These are phyloP conservation scores for Diplolepis rosae DNA, from an alignment of 2,888 invertebrate species.

Conservation along the genomic window DNA sequence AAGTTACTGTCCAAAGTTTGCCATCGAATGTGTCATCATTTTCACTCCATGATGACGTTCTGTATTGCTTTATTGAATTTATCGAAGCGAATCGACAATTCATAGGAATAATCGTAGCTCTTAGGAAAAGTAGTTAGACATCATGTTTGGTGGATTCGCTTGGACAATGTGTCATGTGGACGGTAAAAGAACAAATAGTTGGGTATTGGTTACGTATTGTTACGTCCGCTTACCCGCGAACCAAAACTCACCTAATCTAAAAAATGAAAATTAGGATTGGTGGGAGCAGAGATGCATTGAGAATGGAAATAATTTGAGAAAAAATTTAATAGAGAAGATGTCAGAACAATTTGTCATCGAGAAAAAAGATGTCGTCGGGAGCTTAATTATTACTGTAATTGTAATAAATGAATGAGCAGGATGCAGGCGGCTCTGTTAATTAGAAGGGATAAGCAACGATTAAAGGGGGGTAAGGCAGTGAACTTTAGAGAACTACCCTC, in stretches of 20 bases:
- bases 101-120: slow-evolving; percentile 17
- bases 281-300: slow-evolving; percentile 32
- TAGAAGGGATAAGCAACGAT: slow-evolving; percentile 91
- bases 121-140: slow-evolving; percentile 19
- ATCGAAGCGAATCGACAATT: slow-evolving; percentile 28
- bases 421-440: slow-evolving; percentile 96
- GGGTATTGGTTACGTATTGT: slow-evolving; percentile 18
- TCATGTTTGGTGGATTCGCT: slow-evolving; percentile 29
- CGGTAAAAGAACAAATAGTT: slow-evolving; percentile 6
- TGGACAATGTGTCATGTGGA: slow-evolving; percentile 28
- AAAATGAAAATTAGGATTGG: slow-evolving; percentile 34
- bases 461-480: slow-evolving; percentile 86
- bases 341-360: slow-evolving; percentile 42
- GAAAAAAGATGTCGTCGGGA: slow-evolving; percentile 49
- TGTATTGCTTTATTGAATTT: background rate
- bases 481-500: slow-evolving; percentile 87
- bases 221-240: slow-evolving; percentile 31
- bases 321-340: slow-evolving; percentile 35
- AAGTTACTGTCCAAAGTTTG: background rate
- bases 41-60: slow-evolving; percentile 19
- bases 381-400: slow-evolving; percentile 27
- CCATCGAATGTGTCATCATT: slow-evolving; percentile 13
- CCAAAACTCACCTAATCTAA: slow-evolving; percentile 35
- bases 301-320: background rate
- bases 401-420: slow-evolving; percentile 77